Base-by-base conservation (phyloP, 2,113 vertebrate genomes). In the Plotosus lineatus region DNA sequence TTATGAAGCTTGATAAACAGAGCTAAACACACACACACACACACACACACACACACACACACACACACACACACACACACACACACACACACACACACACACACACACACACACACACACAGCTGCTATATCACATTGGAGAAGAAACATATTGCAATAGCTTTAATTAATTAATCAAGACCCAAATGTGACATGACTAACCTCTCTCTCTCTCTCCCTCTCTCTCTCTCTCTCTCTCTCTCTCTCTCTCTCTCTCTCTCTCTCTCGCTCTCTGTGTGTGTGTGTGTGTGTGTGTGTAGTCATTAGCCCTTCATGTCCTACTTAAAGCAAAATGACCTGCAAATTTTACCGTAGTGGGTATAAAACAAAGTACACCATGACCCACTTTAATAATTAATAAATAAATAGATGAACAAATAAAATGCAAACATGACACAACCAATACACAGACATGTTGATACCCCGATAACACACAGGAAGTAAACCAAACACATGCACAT, bases 81-180 rank as follows among this genome's bases (percentile, higher is more conserved):
- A 6, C 38, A 44, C 38, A 26, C 11, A 26, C 10, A 23, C 36
- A 66, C 60, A 63, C 31, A 63, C 61, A 68, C 63, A 66, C 36
- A 44, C 40, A 69, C 66, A 68, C 10, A n/a, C 38, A 26, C 10
- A 6, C 38, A 44, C 38, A 26, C 11, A 26, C n/a, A 28, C 42
- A 12, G 66, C 66, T 46, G n/a, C n/a, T 46, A 46, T 46, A 71
- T 71, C 7, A 1, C 28, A 3, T 28, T 71, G 26, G 14, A 69
- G 66, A 69, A 46, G 66, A 69, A 28, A 46, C 66, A 69, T 69
- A 28, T n/a, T 42, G 65, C 9, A 2, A 42, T 46, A 15, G 14
- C n/a, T 48, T 6, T 46, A 71, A 71, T 46, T 48, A 46, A 71
- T 71, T 71, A n/a, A n/a, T 71, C 42, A 8, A n/a, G n/a, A 71